Conservation (phyloP, 2,888 invertebrate genomes). For the Erebia epiphron region DNA sequence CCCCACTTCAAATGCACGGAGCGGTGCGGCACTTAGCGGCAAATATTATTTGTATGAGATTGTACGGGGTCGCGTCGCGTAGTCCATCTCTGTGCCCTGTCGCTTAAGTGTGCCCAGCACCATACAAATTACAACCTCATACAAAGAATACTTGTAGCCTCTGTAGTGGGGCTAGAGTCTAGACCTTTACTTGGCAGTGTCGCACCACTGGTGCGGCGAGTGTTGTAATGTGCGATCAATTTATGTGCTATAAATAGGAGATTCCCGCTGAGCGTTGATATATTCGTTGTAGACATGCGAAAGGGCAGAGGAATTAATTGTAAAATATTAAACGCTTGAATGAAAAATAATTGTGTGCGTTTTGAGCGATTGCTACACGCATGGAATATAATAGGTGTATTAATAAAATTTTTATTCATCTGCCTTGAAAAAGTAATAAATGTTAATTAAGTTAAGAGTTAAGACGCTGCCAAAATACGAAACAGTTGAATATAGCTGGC, state of each 20-base stretch:
- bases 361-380: conserved; percentile 1
- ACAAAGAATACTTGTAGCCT: no score
- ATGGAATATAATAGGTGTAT: background rate
- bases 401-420: background rate
- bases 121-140: no score
- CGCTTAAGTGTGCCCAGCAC: no score
- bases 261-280: conserved; percentile 16
- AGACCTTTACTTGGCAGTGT: no score
- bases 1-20: no score
- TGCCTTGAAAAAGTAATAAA: background rate
- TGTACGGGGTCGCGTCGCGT: no score
- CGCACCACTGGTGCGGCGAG: background rate
- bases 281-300: conserved; percentile 12
- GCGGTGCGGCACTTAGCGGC: no score
- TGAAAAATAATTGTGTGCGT: conserved; percentile 4
- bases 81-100: no score
- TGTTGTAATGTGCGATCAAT: conserved; percentile 1
- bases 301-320: conserved; percentile 15
- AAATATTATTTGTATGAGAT: no score
- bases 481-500: no score
- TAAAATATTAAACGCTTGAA: conserved; percentile 17
- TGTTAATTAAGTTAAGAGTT: background rate
- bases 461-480: no score
- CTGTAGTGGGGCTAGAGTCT: no score
- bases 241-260: conserved; percentile 7